Base-by-base conservation (phyloP, 2,888 invertebrate genomes). In the Maniola hyperantus region DNA sequence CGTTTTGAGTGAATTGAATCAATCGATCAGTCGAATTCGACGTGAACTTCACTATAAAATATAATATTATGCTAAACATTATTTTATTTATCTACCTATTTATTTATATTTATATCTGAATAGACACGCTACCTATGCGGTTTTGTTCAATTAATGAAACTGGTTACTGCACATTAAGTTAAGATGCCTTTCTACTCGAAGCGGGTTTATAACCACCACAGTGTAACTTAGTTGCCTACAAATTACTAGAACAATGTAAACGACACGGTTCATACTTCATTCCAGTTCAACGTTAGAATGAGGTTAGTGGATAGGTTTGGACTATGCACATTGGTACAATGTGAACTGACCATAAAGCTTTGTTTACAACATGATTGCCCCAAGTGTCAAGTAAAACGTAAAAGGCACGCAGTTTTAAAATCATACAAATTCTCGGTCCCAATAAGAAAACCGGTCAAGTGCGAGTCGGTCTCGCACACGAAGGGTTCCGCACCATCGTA, bases 401-500 rank as follows among this genome's bases (percentile, higher is more conserved):
- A 15, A 54, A 34, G 54, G 15, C 54, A 54, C 54, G 54, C 54
- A 36, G 54, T n/a, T 34, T 20, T 26, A 8, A 51, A 26, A 26
- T 26, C 10, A 50, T 13, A 48, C 18, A 18, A 48, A 48, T 18
- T 7, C 18, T 48, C 18, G 15, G 6, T 15, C 46, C 15, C 15
- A 46, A 46, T 13, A 51, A 26, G 6, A 26, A 51, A 51, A 48
- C 6, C 6, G 13, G n/a, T n/a, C n/a, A n/a, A n/a, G n/a, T n/a
- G n/a, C n/a, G n/a, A n/a, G n/a, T n/a, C n/a, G n/a, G n/a, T n/a
- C n/a, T n/a, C n/a, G n/a, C n/a, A n/a, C n/a, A n/a, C n/a, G n/a
- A n/a, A n/a, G n/a, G n/a, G n/a, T n/a, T n/a, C n/a, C n/a, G n/a
- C n/a, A n/a, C n/a, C n/a, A n/a, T n/a, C n/a, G n/a, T n/a, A n/a